Evolutionary conservation across 2,797 vertebrate species (phyloP), one percentile per base, ranked within the genome.

Genomic region (Petrocephalus schoutedeni): DNA sequence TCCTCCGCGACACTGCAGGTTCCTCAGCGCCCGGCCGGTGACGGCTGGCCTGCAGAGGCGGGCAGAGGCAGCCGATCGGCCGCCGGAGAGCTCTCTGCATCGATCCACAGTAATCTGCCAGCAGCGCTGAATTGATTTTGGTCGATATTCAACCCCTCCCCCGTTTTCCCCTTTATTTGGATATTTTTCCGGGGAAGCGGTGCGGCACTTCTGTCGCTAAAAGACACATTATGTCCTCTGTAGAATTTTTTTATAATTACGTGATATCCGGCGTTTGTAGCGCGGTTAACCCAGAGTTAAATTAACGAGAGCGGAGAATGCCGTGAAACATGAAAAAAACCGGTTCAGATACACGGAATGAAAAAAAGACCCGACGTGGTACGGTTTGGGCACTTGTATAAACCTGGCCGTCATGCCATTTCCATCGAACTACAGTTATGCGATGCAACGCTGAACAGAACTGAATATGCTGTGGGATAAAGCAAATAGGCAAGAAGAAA

Each of bases 21-120:
- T 93, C 90, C 91, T 87, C 53, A 89, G 89, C 90, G 91, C 90
- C 89, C 71, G 90, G 89, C 88, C 86, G 89, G 91, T 92, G 93
- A 94, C 95, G 95, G 95, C 93, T 96, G 95, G 95, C 92, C 92
- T 93, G 91, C 93, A 92, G 93, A 92, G 93, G 90, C 91, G 91
- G 91, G 89, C 85, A 85, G 91, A 91, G 92, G 19, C 92, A 93
- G 92, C 64, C 23, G 67, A 51, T 12, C 19, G 84, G 94, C 91
- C 90, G 95, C 93, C 92, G 93, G 93, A 95, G 95, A 94, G 92
- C 92, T 90, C 88, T 89, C 88, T 92, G 91, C 91, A 92, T 92
- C 91, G 90, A 93, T 93, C 91, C 90, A 92, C 92, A 90, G 90
- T 89, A 87, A 93, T 89, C 91, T 93, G 91, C 94, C 92, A 92